Evolutionary conservation across 2,797 vertebrate genomes (phyloP).

Genomic region (Heteromormyrus szaboi): DNA sequence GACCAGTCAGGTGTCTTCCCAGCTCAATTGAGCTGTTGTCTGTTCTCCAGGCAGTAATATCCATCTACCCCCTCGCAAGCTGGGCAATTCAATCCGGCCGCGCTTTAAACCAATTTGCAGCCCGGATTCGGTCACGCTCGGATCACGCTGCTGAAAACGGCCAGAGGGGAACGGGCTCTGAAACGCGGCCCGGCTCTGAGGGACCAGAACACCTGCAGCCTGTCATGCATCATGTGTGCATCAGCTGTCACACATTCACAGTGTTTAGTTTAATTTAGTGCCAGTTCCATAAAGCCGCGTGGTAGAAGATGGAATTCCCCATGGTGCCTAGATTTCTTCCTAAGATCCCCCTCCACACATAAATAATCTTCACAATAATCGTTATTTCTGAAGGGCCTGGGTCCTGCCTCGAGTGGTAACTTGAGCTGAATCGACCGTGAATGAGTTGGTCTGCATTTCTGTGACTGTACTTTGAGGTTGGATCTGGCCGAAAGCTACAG

Average conservation of each 20-base stretch:
- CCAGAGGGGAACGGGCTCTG: conserved; percentile 24
- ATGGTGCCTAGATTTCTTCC: background rate
- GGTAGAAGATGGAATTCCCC: background rate
- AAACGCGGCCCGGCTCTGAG: background rate
- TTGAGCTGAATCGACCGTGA: background rate
- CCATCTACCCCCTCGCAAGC: conserved; percentile 29
- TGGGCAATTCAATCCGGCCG: conserved; percentile 36
- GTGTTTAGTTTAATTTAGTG: background rate
- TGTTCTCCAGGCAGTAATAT: conserved; percentile 29
- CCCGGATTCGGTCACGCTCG: conserved; percentile 34
- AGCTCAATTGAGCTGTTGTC: conserved; percentile 23
- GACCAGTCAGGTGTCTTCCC: conserved; percentile 28
- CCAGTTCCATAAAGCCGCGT: background rate
- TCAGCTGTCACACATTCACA: background rate
- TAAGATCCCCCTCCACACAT: background rate
- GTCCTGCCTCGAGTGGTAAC: background rate
- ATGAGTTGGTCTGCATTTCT: background rate
- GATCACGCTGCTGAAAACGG: conserved; percentile 31
- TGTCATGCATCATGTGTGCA: background rate
- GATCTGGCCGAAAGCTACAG: background rate
- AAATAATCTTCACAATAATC: background rate
- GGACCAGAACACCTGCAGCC: background rate
- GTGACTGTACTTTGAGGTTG: background rate
- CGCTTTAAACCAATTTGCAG: conserved; percentile 43
- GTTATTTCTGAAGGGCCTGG: background rate